A percentile compares a stretch with the other conserved stretches of the same genome.
phyloP scores from a whole-genome alignment of 1,140 invertebrate genomes.

The Diabrotica undecimpunctata region DNA sequence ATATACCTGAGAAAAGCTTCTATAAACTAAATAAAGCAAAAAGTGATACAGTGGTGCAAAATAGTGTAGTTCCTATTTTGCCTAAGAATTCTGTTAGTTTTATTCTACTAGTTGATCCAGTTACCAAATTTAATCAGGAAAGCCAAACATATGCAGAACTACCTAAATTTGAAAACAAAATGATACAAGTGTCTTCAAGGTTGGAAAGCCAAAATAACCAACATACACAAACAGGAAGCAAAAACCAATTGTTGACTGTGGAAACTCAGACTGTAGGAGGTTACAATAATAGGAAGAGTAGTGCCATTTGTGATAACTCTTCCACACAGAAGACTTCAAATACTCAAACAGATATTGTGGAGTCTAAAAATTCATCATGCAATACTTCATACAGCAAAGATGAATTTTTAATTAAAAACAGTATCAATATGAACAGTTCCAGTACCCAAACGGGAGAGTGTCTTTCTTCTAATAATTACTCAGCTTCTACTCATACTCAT shows the following conservation, averaged over 20 bases:
- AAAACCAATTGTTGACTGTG: slow-evolving; percentile 45
- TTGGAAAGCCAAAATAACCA: slow-evolving; percentile 37
- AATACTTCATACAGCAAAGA: slow-evolving; percentile 40
- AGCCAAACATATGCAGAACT: slow-evolving; percentile 30
- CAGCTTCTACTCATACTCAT: slow-evolving; percentile 30
- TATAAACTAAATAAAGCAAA: slow-evolving; percentile 29
- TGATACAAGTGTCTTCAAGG: slow-evolving; percentile 34
- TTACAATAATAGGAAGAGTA: slow-evolving; percentile 28
- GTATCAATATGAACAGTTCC: slow-evolving; percentile 41
- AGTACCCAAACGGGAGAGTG: slow-evolving; percentile 37
- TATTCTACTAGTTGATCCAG: slow-evolving; percentile 11
- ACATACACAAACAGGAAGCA: slow-evolving; percentile 51
- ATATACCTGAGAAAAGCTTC: slow-evolving; percentile 36
- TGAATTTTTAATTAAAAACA: slow-evolving; percentile 29
- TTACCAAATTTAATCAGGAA: slow-evolving; percentile 23
- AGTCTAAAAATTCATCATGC: slow-evolving; percentile 35
- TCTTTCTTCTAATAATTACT: slow-evolving; percentile 26
- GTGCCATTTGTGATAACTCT: slow-evolving; percentile 28
- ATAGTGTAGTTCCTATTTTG: slow-evolving; percentile 21
- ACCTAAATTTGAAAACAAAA: slow-evolving; percentile 31
- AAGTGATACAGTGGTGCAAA: slow-evolving; percentile 11
- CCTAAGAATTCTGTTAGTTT: slow-evolving; percentile 29
- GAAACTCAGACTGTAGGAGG: slow-evolving; percentile 52
- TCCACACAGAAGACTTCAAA: slow-evolving; percentile 33
- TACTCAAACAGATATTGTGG: slow-evolving; percentile 35